These are phyloP conservation scores for Noturus placidus DNA, from an alignment of 2,113 vertebrate species.

Conservation along the genomic window DNA sequence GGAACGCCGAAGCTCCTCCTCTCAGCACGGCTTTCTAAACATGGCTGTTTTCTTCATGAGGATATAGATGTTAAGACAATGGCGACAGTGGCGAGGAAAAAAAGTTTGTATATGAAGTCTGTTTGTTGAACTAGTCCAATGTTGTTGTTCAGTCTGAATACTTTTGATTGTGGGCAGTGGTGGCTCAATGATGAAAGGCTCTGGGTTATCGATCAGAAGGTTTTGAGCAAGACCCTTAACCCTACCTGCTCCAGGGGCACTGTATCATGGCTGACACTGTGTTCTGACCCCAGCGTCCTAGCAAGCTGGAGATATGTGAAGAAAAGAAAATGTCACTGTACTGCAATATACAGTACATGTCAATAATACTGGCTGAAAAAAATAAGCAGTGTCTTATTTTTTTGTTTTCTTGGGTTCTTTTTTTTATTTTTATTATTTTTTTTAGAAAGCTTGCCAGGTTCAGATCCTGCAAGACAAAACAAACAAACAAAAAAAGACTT, in stretches of 20 bases:
- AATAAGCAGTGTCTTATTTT: too few relatives aligned
- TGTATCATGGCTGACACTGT: not conserved
- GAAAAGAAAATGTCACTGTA: not conserved
- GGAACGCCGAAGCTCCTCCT: conserved; percentile 62
- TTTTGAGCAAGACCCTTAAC: not conserved
- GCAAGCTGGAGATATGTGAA: too few relatives aligned
- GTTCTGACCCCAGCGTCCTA: not conserved
- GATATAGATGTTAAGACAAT: too few relatives aligned
- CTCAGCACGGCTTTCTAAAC: conserved; percentile 57
- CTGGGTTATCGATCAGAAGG: not conserved
- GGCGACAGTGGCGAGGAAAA: too few relatives aligned
- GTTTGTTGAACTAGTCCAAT: too few relatives aligned
- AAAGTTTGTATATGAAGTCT: too few relatives aligned
- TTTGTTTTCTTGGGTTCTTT: too few relatives aligned
- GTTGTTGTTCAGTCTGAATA: too few relatives aligned
- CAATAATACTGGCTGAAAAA: not conserved
- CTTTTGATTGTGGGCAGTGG: not conserved
- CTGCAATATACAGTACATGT: not conserved
- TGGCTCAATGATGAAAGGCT: not conserved
- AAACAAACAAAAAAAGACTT: too few relatives aligned
- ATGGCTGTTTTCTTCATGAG: conserved; percentile 63
- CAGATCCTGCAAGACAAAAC: too few relatives aligned
- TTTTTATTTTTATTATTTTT: too few relatives aligned
- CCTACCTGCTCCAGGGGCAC: not conserved
- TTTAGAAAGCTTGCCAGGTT: too few relatives aligned